Evolutionary conservation across 2,797 vertebrate genomes (phyloP).

Genomic region (Paguma larvata): DNA sequence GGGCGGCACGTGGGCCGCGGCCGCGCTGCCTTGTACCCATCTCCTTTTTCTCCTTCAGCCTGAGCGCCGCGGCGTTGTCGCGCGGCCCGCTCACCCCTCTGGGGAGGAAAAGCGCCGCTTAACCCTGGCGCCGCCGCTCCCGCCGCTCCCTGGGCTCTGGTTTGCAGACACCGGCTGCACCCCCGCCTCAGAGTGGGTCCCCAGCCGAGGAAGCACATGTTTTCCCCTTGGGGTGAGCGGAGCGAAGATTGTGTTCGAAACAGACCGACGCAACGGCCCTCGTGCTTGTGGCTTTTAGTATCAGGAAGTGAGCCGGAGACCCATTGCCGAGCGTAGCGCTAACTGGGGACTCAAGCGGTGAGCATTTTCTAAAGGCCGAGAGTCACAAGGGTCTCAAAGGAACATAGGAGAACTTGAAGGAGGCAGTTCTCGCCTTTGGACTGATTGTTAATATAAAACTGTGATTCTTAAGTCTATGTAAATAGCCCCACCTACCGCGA

Average conservation of each 20-base stretch:
- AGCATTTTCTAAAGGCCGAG: constrained; percentile 36
- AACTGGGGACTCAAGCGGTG: not conserved
- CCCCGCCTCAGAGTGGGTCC: not conserved
- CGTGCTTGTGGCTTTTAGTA: constrained; percentile 36
- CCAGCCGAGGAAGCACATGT: not conserved
- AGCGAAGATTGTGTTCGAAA: constrained; percentile 28
- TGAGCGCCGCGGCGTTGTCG: not conserved
- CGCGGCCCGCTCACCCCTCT: not conserved
- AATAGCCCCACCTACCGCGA: not conserved
- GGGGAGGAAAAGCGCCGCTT: not conserved
- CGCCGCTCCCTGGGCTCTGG: not conserved
- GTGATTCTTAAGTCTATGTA: not conserved
- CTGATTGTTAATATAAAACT: not conserved
- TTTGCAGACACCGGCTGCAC: not conserved
- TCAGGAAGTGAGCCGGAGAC: constrained; percentile 67
- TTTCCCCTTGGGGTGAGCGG: not conserved
- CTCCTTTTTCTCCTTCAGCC: constrained; percentile 19
- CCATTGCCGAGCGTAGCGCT: not conserved
- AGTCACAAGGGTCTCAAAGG: not conserved
- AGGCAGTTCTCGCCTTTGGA: not conserved
- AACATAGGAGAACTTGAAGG: not conserved
- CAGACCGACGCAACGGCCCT: not conserved
- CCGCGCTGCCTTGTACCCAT: not conserved
- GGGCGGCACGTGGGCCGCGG: constrained; percentile 57
- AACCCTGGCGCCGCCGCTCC: not conserved